These are phyloP conservation scores for Aspidiotus rigidus DNA, from an alignment of 2,888 invertebrate species.

Conservation along the genomic window DNA sequence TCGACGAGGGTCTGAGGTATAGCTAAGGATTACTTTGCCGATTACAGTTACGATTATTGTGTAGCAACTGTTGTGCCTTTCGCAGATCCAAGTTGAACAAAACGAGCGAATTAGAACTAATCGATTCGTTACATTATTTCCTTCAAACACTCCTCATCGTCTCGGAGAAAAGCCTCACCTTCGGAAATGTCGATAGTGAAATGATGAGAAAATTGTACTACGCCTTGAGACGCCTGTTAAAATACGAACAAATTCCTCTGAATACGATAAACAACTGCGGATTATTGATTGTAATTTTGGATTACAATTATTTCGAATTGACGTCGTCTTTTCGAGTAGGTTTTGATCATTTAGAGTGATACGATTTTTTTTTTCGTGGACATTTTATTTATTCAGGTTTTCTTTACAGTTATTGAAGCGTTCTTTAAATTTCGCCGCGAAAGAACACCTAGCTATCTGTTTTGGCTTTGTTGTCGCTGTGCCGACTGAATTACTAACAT, in stretches of 20 bases:
- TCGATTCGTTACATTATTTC: slow-evolving; percentile 3
- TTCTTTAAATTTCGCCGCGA: neutral
- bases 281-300: slow-evolving; percentile 10
- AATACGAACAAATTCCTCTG: neutral
- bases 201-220: neutral
- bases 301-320: slow-evolving; percentile 11
- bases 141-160: slow-evolving; percentile 15
- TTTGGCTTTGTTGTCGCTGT: slow-evolving; percentile 7
- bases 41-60: no score
- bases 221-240: neutral
- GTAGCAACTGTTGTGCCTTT: no score
- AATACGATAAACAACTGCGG: slow-evolving; percentile 20
- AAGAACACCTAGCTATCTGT: slow-evolving; percentile 11
- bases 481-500: neutral
- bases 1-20: no score
- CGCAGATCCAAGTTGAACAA: neutral
- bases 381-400: neutral
- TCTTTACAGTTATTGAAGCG: slow-evolving; percentile 4
- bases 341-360: neutral
- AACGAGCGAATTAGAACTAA: slow-evolving; percentile 5
- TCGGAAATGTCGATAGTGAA: neutral
- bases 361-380: no score
- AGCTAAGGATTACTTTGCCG: no score
- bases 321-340: slow-evolving; percentile 11
- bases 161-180: slow-evolving; percentile 15